Evolutionary conservation across 2,888 invertebrate genomes (phyloP), one percentile per base, ranked within the genome.

Genomic region (Exephanes ischioxanthus): DNA sequence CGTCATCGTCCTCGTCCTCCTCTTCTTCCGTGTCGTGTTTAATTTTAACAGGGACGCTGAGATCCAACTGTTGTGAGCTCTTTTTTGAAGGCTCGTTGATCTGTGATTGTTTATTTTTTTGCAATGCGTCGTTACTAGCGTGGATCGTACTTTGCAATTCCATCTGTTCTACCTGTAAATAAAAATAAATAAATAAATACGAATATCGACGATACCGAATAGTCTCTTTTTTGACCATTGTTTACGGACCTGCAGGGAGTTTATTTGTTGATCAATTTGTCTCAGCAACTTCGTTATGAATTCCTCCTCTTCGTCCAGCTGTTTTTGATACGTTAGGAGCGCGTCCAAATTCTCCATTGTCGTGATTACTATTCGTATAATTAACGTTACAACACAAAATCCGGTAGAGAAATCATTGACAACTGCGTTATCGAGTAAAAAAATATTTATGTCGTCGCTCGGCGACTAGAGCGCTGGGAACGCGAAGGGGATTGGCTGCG

Each of bases 101-200:
- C 19, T 61, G 37, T 26, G 71, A 22, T 61, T 30, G 26, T 22
- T 73, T 37, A 5, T 41, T 73, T 72, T 9, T 48, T 55, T 2
- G 41, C 30, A 66, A 71, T 58, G 67, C 30, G 14, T 30, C 33
- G 19, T 19, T 37, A 7, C 67, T 41, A 22, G 83, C 83, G 6
- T 89, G 89, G 48, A 89, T 86, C 45, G 88, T 51, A 58, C 89
- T 91, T 45, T 90, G 80, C 72, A 93, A 88, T 80, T 93, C 91
- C 83, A 93, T 90, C 68, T 91, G 91, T 87, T 93, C 93, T 3
- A 94, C 91, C 93, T 93, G 71, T 11, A 84, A 80, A 45, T 53
- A 51, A 61, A 70, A 30, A 72, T 61, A 77, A 48, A 41, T 41
- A 41, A 41, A 51, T 78, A 45, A 4, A 22, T 45, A 3, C 7